Conservation (phyloP, 1,140 invertebrate species). For the Neuroterus valhalla region DNA sequence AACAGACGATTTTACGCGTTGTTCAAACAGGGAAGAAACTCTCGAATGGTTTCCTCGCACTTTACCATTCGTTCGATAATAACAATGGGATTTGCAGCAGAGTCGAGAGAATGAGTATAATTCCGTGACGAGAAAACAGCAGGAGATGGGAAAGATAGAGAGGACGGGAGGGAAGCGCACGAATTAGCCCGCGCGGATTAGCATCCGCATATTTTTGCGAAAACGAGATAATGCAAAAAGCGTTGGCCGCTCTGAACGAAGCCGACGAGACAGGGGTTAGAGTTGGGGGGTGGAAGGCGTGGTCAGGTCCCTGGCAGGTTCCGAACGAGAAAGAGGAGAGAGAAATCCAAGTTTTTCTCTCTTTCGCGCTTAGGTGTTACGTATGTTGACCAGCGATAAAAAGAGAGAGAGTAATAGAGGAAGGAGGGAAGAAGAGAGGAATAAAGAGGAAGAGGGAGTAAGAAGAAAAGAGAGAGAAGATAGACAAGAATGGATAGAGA, state of each 20-base stretch:
- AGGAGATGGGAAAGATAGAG: slow-evolving; percentile 40
- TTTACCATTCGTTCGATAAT: slow-evolving; percentile 28
- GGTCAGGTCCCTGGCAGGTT: slow-evolving; percentile 68
- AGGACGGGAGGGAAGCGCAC: slow-evolving; percentile 34
- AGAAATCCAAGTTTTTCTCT: slow-evolving; percentile 52
- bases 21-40: slow-evolving; percentile 35
- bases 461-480: slow-evolving; percentile 37
- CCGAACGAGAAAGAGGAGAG: slow-evolving; percentile 66
- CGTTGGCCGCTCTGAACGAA: slow-evolving; percentile 50
- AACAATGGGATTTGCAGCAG: slow-evolving; percentile 31
- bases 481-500: slow-evolving; percentile 41
- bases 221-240: slow-evolving; percentile 74
- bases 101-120: slow-evolving; percentile 23
- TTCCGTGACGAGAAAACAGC: slow-evolving; percentile 33
- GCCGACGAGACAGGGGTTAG: slow-evolving; percentile 49
- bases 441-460: slow-evolving; percentile 9
- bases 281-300: slow-evolving; percentile 62
- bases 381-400: slow-evolving; percentile 46
- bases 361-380: slow-evolving; percentile 40
- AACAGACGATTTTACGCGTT: slow-evolving; percentile 24
- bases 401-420: slow-evolving; percentile 43
- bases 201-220: slow-evolving; percentile 69
- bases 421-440: slow-evolving; percentile 8
- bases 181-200: slow-evolving; percentile 61
- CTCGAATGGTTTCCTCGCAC: slow-evolving; percentile 20